Evolutionary conservation across 2,888 invertebrate species (phyloP).

Genomic region (Orthosia gothica): DNA sequence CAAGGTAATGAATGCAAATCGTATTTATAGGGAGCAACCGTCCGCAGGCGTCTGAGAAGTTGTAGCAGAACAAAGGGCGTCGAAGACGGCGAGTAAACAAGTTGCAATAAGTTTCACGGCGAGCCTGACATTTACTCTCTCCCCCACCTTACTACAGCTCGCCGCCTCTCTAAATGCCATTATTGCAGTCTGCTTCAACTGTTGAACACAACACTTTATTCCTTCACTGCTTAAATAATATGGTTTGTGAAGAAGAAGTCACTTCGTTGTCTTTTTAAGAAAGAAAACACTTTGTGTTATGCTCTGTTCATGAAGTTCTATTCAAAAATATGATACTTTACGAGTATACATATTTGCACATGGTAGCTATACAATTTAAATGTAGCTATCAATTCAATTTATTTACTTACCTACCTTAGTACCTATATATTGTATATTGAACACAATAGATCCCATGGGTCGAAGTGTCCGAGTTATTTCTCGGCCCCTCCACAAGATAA

Average conservation of each 20-base stretch:
- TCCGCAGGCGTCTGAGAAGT: constrained; percentile 85
- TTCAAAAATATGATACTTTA: constrained; percentile 5
- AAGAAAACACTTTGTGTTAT: constrained; percentile 17
- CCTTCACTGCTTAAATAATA: constrained; percentile 56
- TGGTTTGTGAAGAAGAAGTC: constrained; percentile 53
- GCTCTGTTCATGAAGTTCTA: constrained; percentile 19
- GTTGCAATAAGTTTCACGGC: constrained; percentile 87
- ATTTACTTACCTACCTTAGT: neutral
- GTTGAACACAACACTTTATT: constrained; percentile 63
- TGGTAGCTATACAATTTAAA: neutral
- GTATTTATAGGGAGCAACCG: constrained; percentile 84
- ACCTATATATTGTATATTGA: too few relatives aligned
- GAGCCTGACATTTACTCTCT: constrained; percentile 77
- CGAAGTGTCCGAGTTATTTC: too few relatives aligned
- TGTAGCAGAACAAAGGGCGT: constrained; percentile 85
- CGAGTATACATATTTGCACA: neutral
- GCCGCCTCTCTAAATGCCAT: constrained; percentile 78
- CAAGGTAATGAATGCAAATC: constrained; percentile 86
- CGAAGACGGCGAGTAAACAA: constrained; percentile 87
- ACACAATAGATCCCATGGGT: too few relatives aligned
- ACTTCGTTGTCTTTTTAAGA: constrained; percentile 52
- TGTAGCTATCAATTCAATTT: neutral
- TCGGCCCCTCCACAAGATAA: too few relatives aligned
- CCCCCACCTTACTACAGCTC: constrained; percentile 67
- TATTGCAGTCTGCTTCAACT: constrained; percentile 78